Evolutionary conservation across 1,140 invertebrate genomes (phyloP).

Genomic region (Drosophila gunungcola): DNA sequence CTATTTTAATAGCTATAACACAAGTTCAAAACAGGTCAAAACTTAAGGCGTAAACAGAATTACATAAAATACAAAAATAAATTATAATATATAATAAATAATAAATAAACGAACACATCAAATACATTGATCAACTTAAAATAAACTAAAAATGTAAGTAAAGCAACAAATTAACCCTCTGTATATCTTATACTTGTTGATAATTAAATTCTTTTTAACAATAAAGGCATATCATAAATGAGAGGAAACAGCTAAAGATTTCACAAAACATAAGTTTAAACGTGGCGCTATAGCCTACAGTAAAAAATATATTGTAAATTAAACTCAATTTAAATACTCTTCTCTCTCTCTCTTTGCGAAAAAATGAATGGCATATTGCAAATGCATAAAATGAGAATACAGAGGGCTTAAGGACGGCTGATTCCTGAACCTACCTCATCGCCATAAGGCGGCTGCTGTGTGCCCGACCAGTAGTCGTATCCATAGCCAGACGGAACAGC

Average conservation of each 20-base stretch:
- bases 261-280: too few species aligned
- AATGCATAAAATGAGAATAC: conserved; percentile 8
- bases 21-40: conserved; percentile 16
- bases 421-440: conserved; percentile 58
- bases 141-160: background rate
- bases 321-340: too few species aligned
- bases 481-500: conserved; percentile 14
- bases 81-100: conserved; percentile 2
- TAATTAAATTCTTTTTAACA: too few species aligned
- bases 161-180: conserved; percentile 1
- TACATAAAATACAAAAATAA: conserved; percentile 15
- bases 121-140: conserved; percentile 6
- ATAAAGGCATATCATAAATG: too few species aligned
- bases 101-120: background rate
- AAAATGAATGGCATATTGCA: conserved; percentile 9
- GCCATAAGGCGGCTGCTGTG: conserved; percentile 65
- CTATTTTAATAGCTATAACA: conserved; percentile 42
- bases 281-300: too few species aligned
- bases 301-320: too few species aligned
- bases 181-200: background rate
- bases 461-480: conserved; percentile 65
- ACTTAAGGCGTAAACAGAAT: conserved; percentile 14
- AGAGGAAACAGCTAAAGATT: too few species aligned
- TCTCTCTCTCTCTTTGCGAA: background rate
- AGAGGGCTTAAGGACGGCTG: conserved; percentile 7